A percentile compares a stretch with the other conserved stretches of the same genome.
Conservation (phyloP, 2,113 vertebrate species). For the Colinus virginianus region DNA sequence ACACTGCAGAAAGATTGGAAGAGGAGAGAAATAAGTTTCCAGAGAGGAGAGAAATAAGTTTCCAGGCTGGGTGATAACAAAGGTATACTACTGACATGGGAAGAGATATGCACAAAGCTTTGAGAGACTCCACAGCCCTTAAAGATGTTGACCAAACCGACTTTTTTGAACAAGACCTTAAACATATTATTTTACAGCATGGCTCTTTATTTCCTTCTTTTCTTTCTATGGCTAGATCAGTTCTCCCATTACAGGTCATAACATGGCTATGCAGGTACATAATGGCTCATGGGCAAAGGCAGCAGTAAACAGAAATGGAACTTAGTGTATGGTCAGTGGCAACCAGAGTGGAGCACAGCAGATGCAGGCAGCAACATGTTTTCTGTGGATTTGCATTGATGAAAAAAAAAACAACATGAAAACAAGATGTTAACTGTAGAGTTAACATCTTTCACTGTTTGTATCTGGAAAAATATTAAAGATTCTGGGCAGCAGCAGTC, state of each 20-base stretch:
- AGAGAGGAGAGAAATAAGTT: neutral
- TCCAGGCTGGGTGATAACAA: neutral
- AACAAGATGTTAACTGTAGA: neutral
- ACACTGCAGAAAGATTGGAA: neutral
- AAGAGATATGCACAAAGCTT: neutral
- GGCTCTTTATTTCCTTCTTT: neutral
- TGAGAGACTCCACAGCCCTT: neutral
- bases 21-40: neutral
- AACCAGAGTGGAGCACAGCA: neutral
- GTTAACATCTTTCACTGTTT: neutral
- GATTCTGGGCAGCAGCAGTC: neutral
- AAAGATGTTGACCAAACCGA: neutral
- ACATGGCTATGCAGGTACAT: neutral
- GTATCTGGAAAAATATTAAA: neutral
- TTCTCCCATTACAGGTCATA: neutral
- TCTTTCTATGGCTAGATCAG: neutral
- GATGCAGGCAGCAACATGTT: neutral
- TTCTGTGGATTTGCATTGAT: neutral
- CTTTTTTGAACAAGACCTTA: neutral
- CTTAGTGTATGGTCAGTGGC: neutral
- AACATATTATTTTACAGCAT: neutral
- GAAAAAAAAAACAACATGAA: neutral
- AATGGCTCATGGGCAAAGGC: neutral
- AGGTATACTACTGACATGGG: neutral
- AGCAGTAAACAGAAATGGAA: neutral